phyloP scores from a whole-genome alignment of 2,888 invertebrate species.

The Synergus itoensis region DNA sequence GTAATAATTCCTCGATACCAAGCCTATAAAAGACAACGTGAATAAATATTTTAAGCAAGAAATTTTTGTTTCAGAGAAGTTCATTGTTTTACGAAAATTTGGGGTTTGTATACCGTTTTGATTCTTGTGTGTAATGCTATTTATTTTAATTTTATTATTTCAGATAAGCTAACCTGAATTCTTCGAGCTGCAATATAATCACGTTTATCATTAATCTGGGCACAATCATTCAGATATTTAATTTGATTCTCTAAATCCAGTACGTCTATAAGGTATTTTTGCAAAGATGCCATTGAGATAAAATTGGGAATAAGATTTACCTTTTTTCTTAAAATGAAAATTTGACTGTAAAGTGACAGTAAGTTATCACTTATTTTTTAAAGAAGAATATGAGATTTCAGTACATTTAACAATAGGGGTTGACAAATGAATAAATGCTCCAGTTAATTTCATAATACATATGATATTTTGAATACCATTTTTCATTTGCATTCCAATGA shows the following conservation, averaged over 20 bases:
- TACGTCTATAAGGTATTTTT: background rate
- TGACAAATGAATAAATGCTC: background rate
- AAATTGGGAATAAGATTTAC: background rate
- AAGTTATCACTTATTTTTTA: background rate
- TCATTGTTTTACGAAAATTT: too few species aligned
- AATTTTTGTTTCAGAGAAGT: background rate
- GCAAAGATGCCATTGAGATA: slow-evolving; percentile 21
- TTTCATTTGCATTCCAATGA: background rate
- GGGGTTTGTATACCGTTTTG: too few species aligned
- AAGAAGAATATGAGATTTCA: background rate
- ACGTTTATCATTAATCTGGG: slow-evolving; percentile 2
- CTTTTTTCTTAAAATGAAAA: background rate
- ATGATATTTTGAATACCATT: background rate
- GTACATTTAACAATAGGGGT: too few species aligned
- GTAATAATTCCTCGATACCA: slow-evolving; percentile 67
- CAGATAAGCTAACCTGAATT: background rate
- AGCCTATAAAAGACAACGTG: slow-evolving; percentile 55
- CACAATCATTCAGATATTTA: slow-evolving; percentile 8
- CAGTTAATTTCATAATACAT: background rate
- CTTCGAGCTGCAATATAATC: background rate
- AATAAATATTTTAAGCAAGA: background rate
- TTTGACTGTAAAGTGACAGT: background rate
- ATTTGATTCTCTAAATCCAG: background rate
- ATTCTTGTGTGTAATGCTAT: too few species aligned
- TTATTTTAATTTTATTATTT: too few species aligned